Evolutionary conservation across 2,888 invertebrate genomes (phyloP).

Genomic region (Vesta saturnalis): DNA sequence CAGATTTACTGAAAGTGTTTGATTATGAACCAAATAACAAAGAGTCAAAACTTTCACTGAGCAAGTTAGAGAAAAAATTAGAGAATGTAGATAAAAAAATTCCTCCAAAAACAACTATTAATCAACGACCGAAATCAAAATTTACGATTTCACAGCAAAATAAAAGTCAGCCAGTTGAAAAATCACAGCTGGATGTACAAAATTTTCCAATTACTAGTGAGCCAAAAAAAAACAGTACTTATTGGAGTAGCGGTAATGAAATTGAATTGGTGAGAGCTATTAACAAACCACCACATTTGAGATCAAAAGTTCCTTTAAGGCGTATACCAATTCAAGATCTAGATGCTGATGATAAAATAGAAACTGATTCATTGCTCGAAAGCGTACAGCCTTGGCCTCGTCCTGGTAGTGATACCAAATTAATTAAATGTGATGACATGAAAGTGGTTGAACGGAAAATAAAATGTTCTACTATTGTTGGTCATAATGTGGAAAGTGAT

Average conservation of each 20-base stretch:
- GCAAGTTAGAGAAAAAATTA: slow-evolving; percentile 63
- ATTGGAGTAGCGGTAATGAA: slow-evolving; percentile 57
- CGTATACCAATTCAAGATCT: slow-evolving; percentile 58
- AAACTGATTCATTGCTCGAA: slow-evolving; percentile 30
- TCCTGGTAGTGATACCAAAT: slow-evolving; percentile 26
- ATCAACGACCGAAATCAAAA: slow-evolving; percentile 47
- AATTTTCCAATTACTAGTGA: background rate
- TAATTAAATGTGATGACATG: slow-evolving; percentile 49
- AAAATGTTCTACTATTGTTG: slow-evolving; percentile 12
- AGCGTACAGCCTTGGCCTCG: slow-evolving; percentile 32
- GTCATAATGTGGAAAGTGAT: slow-evolving; percentile 13
- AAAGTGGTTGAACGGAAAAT: slow-evolving; percentile 48
- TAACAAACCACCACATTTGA: slow-evolving; percentile 71
- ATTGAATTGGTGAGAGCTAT: slow-evolving; percentile 63
- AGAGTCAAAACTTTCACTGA: slow-evolving; percentile 71
- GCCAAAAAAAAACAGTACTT: slow-evolving; percentile 41
- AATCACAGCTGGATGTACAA: background rate
- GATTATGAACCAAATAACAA: slow-evolving; percentile 82
- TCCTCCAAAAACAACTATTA: slow-evolving; percentile 35
- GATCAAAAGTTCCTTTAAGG: slow-evolving; percentile 71
- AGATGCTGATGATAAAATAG: slow-evolving; percentile 28
- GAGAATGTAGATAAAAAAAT: slow-evolving; percentile 12
- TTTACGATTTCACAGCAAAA: slow-evolving; percentile 54
- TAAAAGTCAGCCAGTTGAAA: background rate
- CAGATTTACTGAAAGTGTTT: slow-evolving; percentile 76